phyloP scores from a whole-genome alignment of 1,140 invertebrate species.

The Aphelenchoides besseyi region DNA sequence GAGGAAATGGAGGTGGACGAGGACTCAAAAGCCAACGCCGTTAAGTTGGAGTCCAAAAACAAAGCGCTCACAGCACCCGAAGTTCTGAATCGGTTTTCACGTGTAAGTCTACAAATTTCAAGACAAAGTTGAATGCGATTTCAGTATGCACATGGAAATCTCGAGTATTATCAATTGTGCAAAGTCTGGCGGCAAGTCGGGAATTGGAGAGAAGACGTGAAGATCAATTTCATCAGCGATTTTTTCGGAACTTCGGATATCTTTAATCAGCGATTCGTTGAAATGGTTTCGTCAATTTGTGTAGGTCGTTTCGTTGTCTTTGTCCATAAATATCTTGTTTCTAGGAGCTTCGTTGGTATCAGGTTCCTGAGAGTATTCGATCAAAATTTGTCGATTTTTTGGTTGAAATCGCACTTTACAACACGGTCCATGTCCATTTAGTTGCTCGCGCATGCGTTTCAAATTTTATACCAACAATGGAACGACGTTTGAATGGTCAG shows the following conservation, averaged over 20 bases:
- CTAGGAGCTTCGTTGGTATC: background rate
- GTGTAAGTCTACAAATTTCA: background rate
- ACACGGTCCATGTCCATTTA: background rate
- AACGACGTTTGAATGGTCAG: background rate
- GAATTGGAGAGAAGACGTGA: background rate
- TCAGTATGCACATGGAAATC: background rate
- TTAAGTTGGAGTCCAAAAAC: background rate
- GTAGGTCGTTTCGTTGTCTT: constrained; percentile 1
- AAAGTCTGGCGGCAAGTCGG: background rate
- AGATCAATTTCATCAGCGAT: background rate
- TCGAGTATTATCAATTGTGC: background rate
- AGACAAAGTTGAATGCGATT: background rate
- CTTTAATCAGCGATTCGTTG: background rate
- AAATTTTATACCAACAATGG: background rate
- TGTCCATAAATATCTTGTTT: background rate
- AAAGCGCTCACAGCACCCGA: background rate
- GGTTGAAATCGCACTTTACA: background rate
- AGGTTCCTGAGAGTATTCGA: background rate
- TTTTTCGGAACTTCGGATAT: background rate
- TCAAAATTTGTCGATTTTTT: constrained; percentile 4
- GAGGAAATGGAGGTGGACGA: background rate
- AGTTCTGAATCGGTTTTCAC: background rate
- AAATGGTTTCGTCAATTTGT: background rate
- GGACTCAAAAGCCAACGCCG: background rate
- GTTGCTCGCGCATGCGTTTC: background rate